A percentile compares a stretch with the other conserved stretches of the same genome.
Conservation (phyloP, 2,888 invertebrate species). For the Gasteruption jaculator region DNA sequence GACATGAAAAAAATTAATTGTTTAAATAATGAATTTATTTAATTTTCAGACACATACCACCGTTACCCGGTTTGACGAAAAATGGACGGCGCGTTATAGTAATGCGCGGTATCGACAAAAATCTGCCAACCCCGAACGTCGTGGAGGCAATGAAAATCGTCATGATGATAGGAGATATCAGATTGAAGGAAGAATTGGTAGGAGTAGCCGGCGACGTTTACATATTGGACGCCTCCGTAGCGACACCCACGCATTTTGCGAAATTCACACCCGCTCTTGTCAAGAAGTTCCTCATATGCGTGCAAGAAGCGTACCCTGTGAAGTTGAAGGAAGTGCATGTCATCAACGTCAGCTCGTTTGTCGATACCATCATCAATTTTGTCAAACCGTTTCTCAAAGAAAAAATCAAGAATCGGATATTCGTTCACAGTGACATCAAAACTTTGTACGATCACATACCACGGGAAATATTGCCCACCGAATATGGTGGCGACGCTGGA, state of each 20-base stretch:
- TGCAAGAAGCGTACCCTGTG: conserved; percentile 83
- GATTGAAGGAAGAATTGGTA: conserved; percentile 70
- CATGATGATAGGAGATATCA: conserved; percentile 80
- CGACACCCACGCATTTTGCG: conserved; percentile 75
- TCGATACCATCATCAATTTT: conserved; percentile 80
- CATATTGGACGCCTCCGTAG: conserved; percentile 73
- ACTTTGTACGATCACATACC: conserved; percentile 76
- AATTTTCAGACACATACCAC: conserved; percentile 67
- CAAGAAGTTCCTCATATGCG: conserved; percentile 81
- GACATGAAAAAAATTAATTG: not conserved
- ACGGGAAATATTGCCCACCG: conserved; percentile 73
- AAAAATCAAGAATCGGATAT: conserved; percentile 78
- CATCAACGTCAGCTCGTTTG: conserved; percentile 76
- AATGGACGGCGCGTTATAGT: conserved; percentile 74
- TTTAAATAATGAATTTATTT: not conserved
- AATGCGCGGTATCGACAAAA: conserved; percentile 69
- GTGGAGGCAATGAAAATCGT: conserved; percentile 77
- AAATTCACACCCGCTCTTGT: conserved; percentile 78
- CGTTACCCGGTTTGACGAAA: conserved; percentile 76
- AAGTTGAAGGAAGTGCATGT: conserved; percentile 84
- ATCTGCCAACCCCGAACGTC: conserved; percentile 66
- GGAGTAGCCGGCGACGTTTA: conserved; percentile 85
- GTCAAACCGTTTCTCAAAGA: conserved; percentile 84
- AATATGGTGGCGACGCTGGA: conserved; percentile 80
- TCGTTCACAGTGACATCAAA: conserved; percentile 71